Evolutionary conservation across 1,140 invertebrate species (phyloP).

Genomic region (Caenorhabditis tropicalis): DNA sequence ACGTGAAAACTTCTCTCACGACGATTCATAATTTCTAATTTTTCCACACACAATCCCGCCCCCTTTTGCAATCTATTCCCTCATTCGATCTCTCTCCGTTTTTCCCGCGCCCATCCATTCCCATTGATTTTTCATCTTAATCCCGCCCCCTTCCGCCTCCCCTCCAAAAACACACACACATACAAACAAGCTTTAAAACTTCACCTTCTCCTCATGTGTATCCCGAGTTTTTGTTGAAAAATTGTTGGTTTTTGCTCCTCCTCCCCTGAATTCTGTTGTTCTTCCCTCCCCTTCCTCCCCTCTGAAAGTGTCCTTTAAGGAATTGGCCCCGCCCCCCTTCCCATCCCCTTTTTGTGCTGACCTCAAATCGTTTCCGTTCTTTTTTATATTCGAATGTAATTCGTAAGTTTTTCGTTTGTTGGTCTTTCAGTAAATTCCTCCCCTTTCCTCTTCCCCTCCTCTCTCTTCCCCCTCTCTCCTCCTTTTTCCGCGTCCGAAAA

Average conservation of each 20-base stretch:
- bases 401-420: not conserved
- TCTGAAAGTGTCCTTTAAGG: not conserved
- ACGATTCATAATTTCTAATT: too few species aligned
- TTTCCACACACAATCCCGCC: too few species aligned
- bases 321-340: not conserved
- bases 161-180: too few species aligned
- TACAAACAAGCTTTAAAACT: not conserved
- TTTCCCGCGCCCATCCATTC: too few species aligned
- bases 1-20: not conserved
- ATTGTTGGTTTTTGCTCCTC: not conserved
- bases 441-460: not conserved
- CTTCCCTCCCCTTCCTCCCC: too few species aligned
- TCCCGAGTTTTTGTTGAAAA: conserved; percentile 1
- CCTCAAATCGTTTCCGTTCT: not conserved
- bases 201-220: not conserved
- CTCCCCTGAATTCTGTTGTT: not conserved
- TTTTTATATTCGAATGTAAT: conserved; percentile 6
- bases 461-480: not conserved
- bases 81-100: too few species aligned
- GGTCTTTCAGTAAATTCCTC: not conserved
- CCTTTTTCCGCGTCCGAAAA: too few species aligned
- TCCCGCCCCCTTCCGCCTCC: too few species aligned
- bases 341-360: not conserved
- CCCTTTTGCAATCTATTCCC: too few species aligned
- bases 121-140: too few species aligned